Evolutionary conservation across 1,140 invertebrate genomes (phyloP), one percentile per base, ranked within the genome.

Genomic region (Drosophila pachea): DNA sequence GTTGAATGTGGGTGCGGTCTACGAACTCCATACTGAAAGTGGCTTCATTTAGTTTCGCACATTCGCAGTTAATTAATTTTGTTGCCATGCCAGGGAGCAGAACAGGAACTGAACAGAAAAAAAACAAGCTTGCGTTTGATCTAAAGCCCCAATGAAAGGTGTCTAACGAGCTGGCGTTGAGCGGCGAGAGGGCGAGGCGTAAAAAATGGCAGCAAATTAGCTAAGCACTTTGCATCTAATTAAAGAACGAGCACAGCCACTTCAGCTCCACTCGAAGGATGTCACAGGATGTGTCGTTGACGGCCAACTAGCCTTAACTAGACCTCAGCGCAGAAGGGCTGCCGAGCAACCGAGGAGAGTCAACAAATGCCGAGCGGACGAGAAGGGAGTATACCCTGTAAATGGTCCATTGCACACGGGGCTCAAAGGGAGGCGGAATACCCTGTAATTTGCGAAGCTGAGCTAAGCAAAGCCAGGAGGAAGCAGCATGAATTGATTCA

Each of bases 21-120:
- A 32, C 12, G 47, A 70, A 43, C 31, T 32, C 40, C 11, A 33
- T 16, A 31, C 29, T 16, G 48, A 54, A 74, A 82, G 74, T 83
- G 75, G 82, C 78, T 84, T 78, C 42, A 83, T 83, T 83, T 83
- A 67, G 74, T 55, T 67, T 73, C 53, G 63, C 78, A 84, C 79
- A 71, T 76, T 83, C 67, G 47, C 79, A 73, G 75, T 75, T 84
- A 83, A 83, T 83, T 83, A 78, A 84, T 78, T 76, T 76, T 45
- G 63, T 48, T 56, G 48, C 29, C 33, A 14, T 38, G 5, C 7
- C n/a, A 36, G 14, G 14, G 40, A 58, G 42, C 22, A 40, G 40
- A 55, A 43, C 40, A 43, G 14, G n/a, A 43, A 43, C n/a, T 22
- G 22, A 22, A 22, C 22, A 43, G 54, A 9, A 47, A 50, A 42